phyloP scores from a whole-genome alignment of 2,797 vertebrate genomes.

The Buceros bicornis region DNA sequence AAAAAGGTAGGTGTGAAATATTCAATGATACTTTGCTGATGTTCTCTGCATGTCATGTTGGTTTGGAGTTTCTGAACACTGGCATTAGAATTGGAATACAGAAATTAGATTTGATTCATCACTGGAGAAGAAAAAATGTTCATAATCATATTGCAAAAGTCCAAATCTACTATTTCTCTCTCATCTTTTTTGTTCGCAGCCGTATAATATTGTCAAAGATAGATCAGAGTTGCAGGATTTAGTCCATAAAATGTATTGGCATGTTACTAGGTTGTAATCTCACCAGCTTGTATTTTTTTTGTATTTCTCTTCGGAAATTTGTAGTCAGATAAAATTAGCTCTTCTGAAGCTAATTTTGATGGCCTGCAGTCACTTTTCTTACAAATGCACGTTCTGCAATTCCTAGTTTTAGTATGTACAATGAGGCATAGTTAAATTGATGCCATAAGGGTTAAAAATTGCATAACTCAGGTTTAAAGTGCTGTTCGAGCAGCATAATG shows the following conservation, averaged over 20 bases:
- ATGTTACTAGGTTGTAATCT: neutral
- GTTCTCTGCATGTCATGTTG: neutral
- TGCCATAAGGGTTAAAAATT: neutral
- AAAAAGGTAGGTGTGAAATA: conserved; percentile 87
- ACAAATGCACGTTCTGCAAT: neutral
- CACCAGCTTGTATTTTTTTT: neutral
- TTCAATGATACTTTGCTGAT: neutral
- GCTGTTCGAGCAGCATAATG: neutral
- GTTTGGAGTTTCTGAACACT: neutral
- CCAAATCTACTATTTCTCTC: neutral
- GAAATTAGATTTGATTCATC: neutral
- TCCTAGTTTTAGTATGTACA: neutral
- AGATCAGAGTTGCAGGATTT: neutral
- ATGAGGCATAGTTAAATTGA: neutral
- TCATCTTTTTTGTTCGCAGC: neutral
- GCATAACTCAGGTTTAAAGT: neutral
- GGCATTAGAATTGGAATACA: neutral
- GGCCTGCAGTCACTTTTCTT: neutral
- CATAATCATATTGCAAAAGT: neutral
- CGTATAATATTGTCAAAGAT: neutral
- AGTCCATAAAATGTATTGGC: neutral
- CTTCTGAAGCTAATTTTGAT: neutral
- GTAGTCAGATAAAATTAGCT: neutral
- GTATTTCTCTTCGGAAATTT: neutral
- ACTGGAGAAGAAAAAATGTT: neutral